A percentile compares a stretch with the other conserved stretches of the same genome.
Conservation (phyloP, 2,113 vertebrate species). For the Colinus virginianus region DNA sequence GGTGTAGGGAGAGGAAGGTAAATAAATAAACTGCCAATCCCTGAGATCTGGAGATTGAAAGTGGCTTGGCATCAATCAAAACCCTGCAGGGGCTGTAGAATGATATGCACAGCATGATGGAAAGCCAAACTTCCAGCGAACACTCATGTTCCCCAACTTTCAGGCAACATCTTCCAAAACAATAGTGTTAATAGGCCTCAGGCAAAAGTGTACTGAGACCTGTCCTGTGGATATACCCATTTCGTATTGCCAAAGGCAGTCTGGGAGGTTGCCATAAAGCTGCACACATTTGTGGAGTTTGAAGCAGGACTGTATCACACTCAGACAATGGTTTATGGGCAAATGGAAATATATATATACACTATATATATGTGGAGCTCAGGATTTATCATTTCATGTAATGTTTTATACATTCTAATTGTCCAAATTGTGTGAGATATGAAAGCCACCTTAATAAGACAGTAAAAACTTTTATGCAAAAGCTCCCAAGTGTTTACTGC, state of each 20-base stretch:
- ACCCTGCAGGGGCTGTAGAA: neutral
- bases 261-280: neutral
- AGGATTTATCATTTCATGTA: neutral
- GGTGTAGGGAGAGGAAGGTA: neutral
- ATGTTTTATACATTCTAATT: neutral
- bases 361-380: rapidly evolving
- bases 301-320: neutral
- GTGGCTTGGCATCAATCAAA: neutral
- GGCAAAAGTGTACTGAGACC: neutral
- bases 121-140: neutral
- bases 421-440: neutral
- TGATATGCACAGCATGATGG: neutral
- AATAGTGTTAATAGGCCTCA: neutral
- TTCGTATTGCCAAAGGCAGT: neutral
- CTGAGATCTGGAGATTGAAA: neutral
- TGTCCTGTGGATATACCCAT: neutral
- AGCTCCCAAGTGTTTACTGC: neutral
- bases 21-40: neutral
- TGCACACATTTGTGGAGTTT: neutral
- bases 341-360: neutral
- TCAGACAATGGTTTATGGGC: neutral
- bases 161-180: neutral
- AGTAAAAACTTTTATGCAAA: neutral
- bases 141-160: neutral
- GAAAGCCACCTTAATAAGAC: neutral